Base-by-base conservation (phyloP, 2,888 invertebrate species). In the Habroteleia sp. region DNA sequence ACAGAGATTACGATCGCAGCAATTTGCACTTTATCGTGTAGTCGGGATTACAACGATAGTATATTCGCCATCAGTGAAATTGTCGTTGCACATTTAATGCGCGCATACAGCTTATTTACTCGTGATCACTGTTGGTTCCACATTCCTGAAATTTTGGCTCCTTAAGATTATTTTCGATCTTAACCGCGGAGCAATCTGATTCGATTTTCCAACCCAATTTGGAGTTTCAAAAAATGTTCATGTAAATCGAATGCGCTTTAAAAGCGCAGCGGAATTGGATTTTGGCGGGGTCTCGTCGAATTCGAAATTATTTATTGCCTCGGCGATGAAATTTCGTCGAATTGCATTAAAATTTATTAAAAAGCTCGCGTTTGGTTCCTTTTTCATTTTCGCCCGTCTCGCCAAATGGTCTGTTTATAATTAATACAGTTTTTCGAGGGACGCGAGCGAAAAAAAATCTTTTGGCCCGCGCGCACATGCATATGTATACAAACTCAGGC, bases 21-120 rank as follows among this genome's bases (percentile, higher is more conserved):
- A 81, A 84, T 82, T 83, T 81, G 78, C 76, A 77, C 78, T 80
- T 82, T 79, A 78, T 81, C 77, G 58, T 44, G 71, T 44, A 66
- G 58, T 74, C 58, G 62, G 77, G 80, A 81, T 80, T 81, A 78
- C 77, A 75, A 73, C 73, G 79, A 76, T 79, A 71, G 74, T 50
- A 66, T 68, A 72, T 74, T 77, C 54, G 41, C 54, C 44, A 58
- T 72, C 54, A 58, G 52, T 54, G 50, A 73, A 73, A 73, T 60
- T 63, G 56, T 73, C 72, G 72, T 65, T 58, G 58, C 65, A 46
- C 71, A 63, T 63, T 72, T 58, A 58, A 65, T 56, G 56, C 17
- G 23, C 66, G n/a, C 25, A 11, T 44, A 35, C 23, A 48, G 44
- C 48, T 52, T 60, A 60, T 60, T 65, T 50, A 44, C 16, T 6